phyloP scores from a whole-genome alignment of 2,113 vertebrate species.

The Ranitomeya imitator region DNA sequence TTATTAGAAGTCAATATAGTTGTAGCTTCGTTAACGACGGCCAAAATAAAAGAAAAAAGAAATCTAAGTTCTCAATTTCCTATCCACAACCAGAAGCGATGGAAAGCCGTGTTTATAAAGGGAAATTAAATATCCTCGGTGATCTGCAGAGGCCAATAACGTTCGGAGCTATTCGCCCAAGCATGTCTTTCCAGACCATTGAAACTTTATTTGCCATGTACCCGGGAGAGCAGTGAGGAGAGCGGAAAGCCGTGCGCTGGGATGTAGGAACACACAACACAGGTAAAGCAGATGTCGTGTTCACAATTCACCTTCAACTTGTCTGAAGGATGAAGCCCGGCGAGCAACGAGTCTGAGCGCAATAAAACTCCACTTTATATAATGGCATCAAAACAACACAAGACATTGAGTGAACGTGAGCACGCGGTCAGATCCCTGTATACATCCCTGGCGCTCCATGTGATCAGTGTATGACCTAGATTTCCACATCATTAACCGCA shows the following conservation, averaged over 20 bases:
- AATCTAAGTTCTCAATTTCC: conserved; percentile 20
- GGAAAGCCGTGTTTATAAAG: conserved; percentile 36
- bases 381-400: neutral
- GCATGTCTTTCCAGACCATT: conserved; percentile 56
- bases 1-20: neutral
- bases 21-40: neutral
- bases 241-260: neutral
- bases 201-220: conserved; percentile 51
- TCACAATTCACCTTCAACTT: conserved; percentile 55
- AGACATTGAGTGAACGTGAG: neutral
- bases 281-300: conserved; percentile 53
- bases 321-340: conserved; percentile 42
- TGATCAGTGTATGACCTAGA: neutral
- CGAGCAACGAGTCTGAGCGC: neutral
- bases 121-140: conserved; percentile 49
- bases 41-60: neutral
- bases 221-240: conserved; percentile 36
- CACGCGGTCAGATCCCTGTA: neutral
- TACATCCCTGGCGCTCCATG: neutral
- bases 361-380: neutral
- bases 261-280: conserved; percentile 22
- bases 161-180: conserved; percentile 53
- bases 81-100: neutral
- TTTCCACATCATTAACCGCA: conserved; percentile 2
- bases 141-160: conserved; percentile 49